Percentiles rank a stretch among this genome's conserved stretches.
phyloP scores from a whole-genome alignment of 2,113 vertebrate genomes.

The Origma solitaria region DNA sequence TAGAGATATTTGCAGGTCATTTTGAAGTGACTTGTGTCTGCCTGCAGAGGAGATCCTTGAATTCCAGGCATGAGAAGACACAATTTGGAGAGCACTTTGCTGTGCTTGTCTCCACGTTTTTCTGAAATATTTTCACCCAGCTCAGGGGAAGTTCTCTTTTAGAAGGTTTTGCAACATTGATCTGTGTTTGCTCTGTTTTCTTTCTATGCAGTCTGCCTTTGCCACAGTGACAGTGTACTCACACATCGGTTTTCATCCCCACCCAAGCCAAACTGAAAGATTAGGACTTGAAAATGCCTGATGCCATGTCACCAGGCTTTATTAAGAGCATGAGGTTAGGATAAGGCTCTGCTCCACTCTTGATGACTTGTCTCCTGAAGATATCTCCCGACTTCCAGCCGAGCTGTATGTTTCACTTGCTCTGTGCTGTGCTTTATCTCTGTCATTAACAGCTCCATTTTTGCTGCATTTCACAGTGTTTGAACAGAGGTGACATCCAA shows the following conservation, averaged over 20 bases:
- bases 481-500: background rate
- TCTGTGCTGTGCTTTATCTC: background rate
- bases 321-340: background rate
- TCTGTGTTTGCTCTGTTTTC: background rate
- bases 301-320: background rate
- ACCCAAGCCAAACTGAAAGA: background rate
- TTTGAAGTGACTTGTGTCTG: background rate
- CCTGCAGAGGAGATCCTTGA: background rate
- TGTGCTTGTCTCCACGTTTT: background rate
- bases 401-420: background rate
- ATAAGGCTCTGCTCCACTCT: background rate
- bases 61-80: background rate
- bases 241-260: accelerated
- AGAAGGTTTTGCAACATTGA: background rate
- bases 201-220: background rate
- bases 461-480: background rate
- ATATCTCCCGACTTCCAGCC: background rate
- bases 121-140: background rate
- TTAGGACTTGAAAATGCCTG: background rate
- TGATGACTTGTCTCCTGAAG: background rate
- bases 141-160: background rate
- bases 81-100: background rate
- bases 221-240: accelerated
- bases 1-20: background rate
- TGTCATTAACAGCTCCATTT: background rate